Base-by-base conservation (phyloP, 2,797 vertebrate genomes). In the Anguilla marmorata region DNA sequence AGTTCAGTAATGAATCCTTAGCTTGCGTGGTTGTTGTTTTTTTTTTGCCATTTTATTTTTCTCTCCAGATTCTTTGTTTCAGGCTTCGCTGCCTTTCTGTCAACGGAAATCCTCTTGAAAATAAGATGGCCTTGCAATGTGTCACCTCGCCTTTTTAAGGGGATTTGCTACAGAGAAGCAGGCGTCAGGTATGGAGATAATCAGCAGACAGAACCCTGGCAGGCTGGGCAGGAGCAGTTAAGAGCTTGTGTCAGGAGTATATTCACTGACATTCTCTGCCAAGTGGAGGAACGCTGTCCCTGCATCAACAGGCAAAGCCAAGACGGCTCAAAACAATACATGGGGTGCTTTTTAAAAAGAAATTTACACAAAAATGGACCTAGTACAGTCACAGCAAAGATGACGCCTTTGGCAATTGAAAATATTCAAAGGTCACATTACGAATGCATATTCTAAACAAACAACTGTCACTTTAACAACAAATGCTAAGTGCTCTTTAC, bases 201-300 rank as follows among this genome's bases (percentile, higher is more conserved):
- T 66, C 84, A 41, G 56, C 54, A 60, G 11, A 54, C 58, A 85
- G 14, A 48, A 33, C 12, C 50, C 24, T 69, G 45, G 60, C 66
- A 52, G 45, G 66, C 45, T 41, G 69, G 63, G 85, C 63, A 86
- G 45, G 21, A 50, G 79, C 41, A 33, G 63, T 86, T 50, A 86
- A 45, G n/a, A 69, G 50, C 60, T 85, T 21, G 21, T 58, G 27
- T 54, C n/a, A 54, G 84, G 84, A 7, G 37, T 3, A 60, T 24
- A 16, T 3, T 86, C 63, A 74, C 60, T 50, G 63, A 86, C 41
- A 69, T 27, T n/a, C 60, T 66, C 24, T 21, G 84, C 84, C 85
- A 85, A 86, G 63, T 12, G 58, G 12, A 48, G 33, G 12, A 69
- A 48, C 69, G 41, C 48, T 30, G 14, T 52, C 66, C 63, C 45